Percentiles rank a stretch among this genome's conserved stretches.
phyloP scores from a whole-genome alignment of 2,797 vertebrate genomes.

The Myoxocephalus aenaeus region DNA sequence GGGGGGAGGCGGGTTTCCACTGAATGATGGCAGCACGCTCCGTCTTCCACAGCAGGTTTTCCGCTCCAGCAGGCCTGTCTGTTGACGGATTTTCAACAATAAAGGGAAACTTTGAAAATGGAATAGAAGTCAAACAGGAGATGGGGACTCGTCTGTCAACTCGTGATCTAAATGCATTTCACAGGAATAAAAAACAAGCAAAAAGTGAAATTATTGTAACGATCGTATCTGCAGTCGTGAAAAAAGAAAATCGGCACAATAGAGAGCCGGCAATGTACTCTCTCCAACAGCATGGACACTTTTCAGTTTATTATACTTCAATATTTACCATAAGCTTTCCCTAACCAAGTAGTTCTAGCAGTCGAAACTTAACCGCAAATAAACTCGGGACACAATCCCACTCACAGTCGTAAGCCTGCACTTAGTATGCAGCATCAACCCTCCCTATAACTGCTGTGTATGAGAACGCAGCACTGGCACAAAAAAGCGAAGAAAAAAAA shows the following conservation, averaged over 20 bases:
- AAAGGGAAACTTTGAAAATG: conserved; percentile 2
- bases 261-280: neutral
- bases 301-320: neutral
- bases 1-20: conserved; percentile 33
- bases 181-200: neutral
- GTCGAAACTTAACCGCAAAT: neutral
- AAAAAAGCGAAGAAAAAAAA: neutral
- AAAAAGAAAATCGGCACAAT: neutral
- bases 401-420: neutral
- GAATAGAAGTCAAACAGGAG: conserved; percentile 6
- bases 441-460: neutral
- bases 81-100: conserved; percentile 19
- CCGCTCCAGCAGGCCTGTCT: conserved; percentile 30
- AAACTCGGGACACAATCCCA: neutral
- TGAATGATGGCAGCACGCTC: conserved; percentile 34
- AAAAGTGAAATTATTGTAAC: neutral
- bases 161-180: neutral
- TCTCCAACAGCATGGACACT: neutral
- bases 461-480: neutral
- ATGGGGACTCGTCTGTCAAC: neutral
- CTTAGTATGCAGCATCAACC: neutral
- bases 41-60: conserved; percentile 17
- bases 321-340: neutral
- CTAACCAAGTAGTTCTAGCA: neutral
- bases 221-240: too few species aligned